These are phyloP conservation scores for Knipowitschia caucasica DNA, from an alignment of 2,797 vertebrate genomes.

Conservation along the genomic window DNA sequence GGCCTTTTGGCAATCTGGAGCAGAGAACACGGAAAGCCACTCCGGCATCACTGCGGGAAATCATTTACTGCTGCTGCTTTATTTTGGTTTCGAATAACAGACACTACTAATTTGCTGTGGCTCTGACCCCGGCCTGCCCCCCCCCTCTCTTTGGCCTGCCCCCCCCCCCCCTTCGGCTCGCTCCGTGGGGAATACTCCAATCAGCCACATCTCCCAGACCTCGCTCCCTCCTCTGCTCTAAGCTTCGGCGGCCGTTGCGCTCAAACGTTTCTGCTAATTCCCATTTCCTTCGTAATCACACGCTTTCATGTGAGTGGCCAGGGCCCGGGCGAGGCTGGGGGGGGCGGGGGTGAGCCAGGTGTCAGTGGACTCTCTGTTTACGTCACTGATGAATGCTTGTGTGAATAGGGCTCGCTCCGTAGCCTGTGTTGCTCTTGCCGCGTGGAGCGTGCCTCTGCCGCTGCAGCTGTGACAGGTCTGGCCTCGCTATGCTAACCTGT, in stretches of 20 bases:
- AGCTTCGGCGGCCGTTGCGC: slow-evolving; percentile 76
- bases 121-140: slow-evolving; percentile 78
- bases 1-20: slow-evolving; percentile 77
- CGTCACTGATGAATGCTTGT: slow-evolving; percentile 92
- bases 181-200: slow-evolving; percentile 81
- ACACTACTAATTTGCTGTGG: slow-evolving; percentile 88
- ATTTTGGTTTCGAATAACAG: slow-evolving; percentile 92
- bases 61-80: slow-evolving; percentile 85
- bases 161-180: slow-evolving; percentile 35
- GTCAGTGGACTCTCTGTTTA: slow-evolving; percentile 87
- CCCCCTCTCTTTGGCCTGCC: slow-evolving; percentile 56
- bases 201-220: slow-evolving; percentile 77
- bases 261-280: slow-evolving; percentile 91
- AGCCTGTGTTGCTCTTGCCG: slow-evolving; percentile 58
- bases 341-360: slow-evolving; percentile 74
- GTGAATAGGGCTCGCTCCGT: slow-evolving; percentile 82
- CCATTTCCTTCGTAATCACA: slow-evolving; percentile 94
- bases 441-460: slow-evolving; percentile 76
- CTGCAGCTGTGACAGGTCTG: slow-evolving; percentile 68
- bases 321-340: slow-evolving; percentile 50
- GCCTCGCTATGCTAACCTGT: slow-evolving; percentile 52
- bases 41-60: slow-evolving; percentile 73
- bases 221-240: slow-evolving; percentile 31
- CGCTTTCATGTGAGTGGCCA: slow-evolving; percentile 85
- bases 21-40: slow-evolving; percentile 72